Conservation (phyloP, 1,140 invertebrate genomes). For the Lepidurus couesii region DNA sequence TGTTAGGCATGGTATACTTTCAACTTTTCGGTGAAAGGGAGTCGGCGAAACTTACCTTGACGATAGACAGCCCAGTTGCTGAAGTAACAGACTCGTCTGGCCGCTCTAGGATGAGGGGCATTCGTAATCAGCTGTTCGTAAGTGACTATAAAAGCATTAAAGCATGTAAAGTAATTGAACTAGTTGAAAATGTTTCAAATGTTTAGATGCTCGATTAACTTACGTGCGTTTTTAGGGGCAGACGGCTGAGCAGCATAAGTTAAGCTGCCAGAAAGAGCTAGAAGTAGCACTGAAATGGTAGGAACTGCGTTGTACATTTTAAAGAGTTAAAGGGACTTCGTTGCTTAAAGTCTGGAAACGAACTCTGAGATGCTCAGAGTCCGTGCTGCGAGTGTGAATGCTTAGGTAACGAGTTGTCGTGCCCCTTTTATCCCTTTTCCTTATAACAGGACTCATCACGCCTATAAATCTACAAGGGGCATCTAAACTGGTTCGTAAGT, state of each 20-base stretch:
- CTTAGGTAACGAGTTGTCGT: not conserved
- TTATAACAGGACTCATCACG: slow-evolving; percentile 9
- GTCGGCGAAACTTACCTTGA: slow-evolving; percentile 50
- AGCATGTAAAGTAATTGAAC: not conserved
- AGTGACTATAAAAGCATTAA: not conserved
- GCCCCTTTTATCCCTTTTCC: not conserved
- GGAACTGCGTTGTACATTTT: not conserved
- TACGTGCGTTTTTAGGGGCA: not conserved
- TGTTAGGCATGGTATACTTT: not conserved
- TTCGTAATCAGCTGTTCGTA: not conserved
- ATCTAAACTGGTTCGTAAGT: not conserved
- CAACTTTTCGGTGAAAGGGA: not conserved
- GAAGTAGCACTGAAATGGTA: not conserved
- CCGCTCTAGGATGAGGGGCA: slow-evolving; percentile 35
- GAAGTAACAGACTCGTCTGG: slow-evolving; percentile 77
- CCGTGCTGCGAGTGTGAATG: not conserved
- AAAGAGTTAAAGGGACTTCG: not conserved
- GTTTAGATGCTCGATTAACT: not conserved
- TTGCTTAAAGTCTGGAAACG: not conserved
- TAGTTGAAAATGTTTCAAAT: too few relatives aligned
- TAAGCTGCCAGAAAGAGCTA: not conserved
- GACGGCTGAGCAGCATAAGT: not conserved
- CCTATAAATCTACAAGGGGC: slow-evolving; percentile 10
- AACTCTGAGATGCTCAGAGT: not conserved
- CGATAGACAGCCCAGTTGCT: slow-evolving; percentile 88